Percentiles rank a stretch among this genome's conserved stretches.
Conservation (phyloP, 2,113 vertebrate genomes). For the Corythaeola cristata region DNA sequence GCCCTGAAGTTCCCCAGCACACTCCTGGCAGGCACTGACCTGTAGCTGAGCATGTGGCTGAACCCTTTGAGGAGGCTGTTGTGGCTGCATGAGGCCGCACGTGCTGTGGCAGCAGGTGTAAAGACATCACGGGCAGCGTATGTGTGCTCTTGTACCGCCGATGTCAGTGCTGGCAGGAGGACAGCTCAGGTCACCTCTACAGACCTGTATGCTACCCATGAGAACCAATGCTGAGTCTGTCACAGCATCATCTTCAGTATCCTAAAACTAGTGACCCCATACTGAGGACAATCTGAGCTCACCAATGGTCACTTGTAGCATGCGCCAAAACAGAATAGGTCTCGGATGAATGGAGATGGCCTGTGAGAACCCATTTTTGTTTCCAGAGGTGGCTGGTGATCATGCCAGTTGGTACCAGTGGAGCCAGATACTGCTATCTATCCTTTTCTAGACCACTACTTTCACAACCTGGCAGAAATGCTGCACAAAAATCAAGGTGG, state of each 20-base stretch:
- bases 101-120: not conserved
- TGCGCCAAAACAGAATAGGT: not conserved
- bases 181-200: not conserved
- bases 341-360: not conserved
- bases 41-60: not conserved
- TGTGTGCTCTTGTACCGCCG: rapidly evolving
- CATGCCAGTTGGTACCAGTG: not conserved
- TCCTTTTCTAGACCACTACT: not conserved
- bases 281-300: not conserved
- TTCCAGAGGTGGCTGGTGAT: not conserved
- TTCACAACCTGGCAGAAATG: not conserved
- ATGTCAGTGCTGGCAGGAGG: not conserved
- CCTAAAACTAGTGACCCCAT: rapidly evolving
- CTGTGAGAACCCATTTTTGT: not conserved
- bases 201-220: rapidly evolving
- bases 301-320: not conserved
- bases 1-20: not conserved
- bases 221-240: not conserved
- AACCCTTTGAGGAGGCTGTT: not conserved
- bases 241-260: not conserved
- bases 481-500: not conserved
- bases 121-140: rapidly evolving
- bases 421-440: not conserved
- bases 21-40: not conserved
- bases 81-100: not conserved